Evolutionary conservation across 2,888 invertebrate genomes (phyloP).

Genomic region (Melinopterus prodromus): DNA sequence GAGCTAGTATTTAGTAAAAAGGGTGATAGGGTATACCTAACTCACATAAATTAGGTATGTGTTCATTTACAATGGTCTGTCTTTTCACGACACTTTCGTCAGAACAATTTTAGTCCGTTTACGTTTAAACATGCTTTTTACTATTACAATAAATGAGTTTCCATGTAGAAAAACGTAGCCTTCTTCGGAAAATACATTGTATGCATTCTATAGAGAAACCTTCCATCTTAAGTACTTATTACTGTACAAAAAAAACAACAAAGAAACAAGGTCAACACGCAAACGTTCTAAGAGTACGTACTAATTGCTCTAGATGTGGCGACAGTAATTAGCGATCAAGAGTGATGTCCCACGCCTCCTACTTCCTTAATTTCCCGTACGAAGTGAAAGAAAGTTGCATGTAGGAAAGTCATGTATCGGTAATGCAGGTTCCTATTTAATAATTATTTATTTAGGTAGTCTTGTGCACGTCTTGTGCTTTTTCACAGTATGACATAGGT

Average conservation of each 20-base stretch:
- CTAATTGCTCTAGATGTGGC: slow-evolving; percentile 14
- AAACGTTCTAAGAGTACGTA: background rate
- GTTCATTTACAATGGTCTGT: too few species aligned
- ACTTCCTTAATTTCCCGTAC: slow-evolving; percentile 14
- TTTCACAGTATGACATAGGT: too few species aligned
- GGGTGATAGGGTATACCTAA: too few species aligned
- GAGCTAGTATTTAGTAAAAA: too few species aligned
- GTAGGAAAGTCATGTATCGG: background rate
- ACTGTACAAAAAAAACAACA: background rate
- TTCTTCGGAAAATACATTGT: background rate
- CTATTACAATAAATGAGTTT: too few species aligned
- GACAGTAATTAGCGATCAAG: slow-evolving; percentile 14
- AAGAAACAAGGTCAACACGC: background rate
- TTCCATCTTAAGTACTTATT: background rate
- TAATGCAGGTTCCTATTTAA: background rate
- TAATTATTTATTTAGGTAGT: too few species aligned
- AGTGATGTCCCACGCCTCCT: background rate
- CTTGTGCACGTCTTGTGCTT: too few species aligned
- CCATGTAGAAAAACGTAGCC: background rate
- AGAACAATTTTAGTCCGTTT: too few species aligned
- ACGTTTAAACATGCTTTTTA: too few species aligned
- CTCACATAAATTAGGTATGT: too few species aligned
- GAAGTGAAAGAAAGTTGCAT: slow-evolving; percentile 15
- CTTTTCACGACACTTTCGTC: too few species aligned
- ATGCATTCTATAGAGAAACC: background rate